phyloP scores from a whole-genome alignment of 2,888 invertebrate genomes.

The Globia sparganii region DNA sequence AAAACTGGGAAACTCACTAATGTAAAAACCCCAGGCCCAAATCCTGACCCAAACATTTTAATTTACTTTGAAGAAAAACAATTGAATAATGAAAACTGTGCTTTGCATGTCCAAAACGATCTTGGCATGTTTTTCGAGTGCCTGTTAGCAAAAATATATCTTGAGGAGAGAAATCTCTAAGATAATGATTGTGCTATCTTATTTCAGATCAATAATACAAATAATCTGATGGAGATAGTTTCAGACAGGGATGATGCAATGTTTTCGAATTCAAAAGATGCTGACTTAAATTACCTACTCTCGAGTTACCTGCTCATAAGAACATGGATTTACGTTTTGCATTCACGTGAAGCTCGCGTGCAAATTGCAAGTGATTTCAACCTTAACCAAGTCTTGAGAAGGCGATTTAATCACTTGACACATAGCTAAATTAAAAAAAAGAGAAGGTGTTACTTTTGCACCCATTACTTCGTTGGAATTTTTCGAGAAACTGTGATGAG shows the following conservation, averaged over 20 bases:
- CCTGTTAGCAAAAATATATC: slow-evolving; percentile 37
- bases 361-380: slow-evolving; percentile 5
- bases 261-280: neutral
- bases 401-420: neutral
- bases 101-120: slow-evolving; percentile 39
- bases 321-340: neutral
- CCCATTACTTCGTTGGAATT: neutral
- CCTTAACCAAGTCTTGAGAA: neutral
- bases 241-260: slow-evolving; percentile 26
- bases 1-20: slow-evolving; percentile 71
- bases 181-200: slow-evolving; percentile 44
- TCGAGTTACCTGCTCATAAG: too few species aligned
- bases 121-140: slow-evolving; percentile 50
- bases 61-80: slow-evolving; percentile 15
- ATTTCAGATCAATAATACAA: slow-evolving; percentile 48
- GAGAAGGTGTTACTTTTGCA: too few species aligned
- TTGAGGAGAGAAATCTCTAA: slow-evolving; percentile 52
- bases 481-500: neutral
- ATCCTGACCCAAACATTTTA: slow-evolving; percentile 69
- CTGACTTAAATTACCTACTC: neutral
- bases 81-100: slow-evolving; percentile 35
- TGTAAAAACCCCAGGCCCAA: slow-evolving; percentile 69
- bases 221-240: slow-evolving; percentile 29
- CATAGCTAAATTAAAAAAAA: neutral
- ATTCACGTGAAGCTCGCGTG: slow-evolving; percentile 29